Percentiles rank a stretch among this genome's conserved stretches.
Conservation (phyloP, 2,888 invertebrate species). For the Resseliella maxima region DNA sequence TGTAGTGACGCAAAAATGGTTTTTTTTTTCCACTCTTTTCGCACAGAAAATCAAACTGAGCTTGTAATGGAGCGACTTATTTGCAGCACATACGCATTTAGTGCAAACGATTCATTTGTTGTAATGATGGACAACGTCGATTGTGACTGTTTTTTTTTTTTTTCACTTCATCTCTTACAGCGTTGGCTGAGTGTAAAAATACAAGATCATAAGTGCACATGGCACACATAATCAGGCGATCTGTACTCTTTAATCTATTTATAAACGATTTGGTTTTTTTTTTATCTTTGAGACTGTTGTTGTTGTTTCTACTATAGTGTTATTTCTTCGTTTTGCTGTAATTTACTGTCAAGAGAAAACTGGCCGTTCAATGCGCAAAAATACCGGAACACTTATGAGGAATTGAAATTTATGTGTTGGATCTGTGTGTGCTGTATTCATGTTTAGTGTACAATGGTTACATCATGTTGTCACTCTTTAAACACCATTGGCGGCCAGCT, state of each 20-base stretch:
- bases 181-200: not conserved
- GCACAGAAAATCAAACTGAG: not conserved
- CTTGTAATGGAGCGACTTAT: not conserved
- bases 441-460: not conserved
- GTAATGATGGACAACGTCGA: not conserved
- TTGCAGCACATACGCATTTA: not conserved
- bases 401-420: slow-evolving; percentile 29
- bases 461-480: slow-evolving; percentile 27
- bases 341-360: slow-evolving; percentile 48
- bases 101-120: slow-evolving; percentile 11
- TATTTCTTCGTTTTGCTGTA: slow-evolving; percentile 14
- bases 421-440: not conserved
- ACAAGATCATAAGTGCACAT: slow-evolving; percentile 51
- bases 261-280: slow-evolving; percentile 24
- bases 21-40: not conserved
- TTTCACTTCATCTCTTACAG: too few species aligned
- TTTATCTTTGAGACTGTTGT: not conserved
- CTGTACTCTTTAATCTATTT: slow-evolving; percentile 32
- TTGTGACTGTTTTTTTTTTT: not conserved
- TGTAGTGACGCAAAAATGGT: not conserved
- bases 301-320: too few species aligned
- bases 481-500: not conserved
- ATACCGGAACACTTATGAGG: slow-evolving; percentile 54
- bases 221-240: slow-evolving; percentile 45
- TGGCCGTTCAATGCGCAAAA: not conserved